A percentile compares a stretch with the other conserved stretches of the same genome.
phyloP scores from a whole-genome alignment of 2,888 invertebrate species.

The Ctena decussata region DNA sequence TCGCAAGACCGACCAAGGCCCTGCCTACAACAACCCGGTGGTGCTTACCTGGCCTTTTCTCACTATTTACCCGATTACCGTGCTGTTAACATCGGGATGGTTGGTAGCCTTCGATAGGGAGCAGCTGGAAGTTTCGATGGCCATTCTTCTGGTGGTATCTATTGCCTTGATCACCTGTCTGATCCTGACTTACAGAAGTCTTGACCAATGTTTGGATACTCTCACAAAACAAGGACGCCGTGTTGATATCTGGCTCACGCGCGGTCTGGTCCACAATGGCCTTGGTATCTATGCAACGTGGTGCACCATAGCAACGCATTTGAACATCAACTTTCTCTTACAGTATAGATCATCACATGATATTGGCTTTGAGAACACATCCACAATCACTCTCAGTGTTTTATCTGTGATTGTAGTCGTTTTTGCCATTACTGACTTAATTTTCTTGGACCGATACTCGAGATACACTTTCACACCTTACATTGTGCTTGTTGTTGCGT shows the following conservation, averaged over 20 bases:
- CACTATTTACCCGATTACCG: constrained; percentile 69
- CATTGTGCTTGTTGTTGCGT: constrained; percentile 72
- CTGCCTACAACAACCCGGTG: constrained; percentile 71
- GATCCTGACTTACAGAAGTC: constrained; percentile 63
- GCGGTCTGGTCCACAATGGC: constrained; percentile 80
- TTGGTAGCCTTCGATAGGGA: constrained; percentile 77
- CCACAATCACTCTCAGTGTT: constrained; percentile 73
- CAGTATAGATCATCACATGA: constrained; percentile 45
- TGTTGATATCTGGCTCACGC: constrained; percentile 74
- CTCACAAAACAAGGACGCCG: constrained; percentile 56
- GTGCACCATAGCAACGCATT: constrained; percentile 76
- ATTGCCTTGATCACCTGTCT: constrained; percentile 71
- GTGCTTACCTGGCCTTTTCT: constrained; percentile 72
- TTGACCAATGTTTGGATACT: constrained; percentile 59
- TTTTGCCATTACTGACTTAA: constrained; percentile 75
- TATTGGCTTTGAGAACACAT: constrained; percentile 51
- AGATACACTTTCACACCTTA: constrained; percentile 78
- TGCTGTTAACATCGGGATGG: constrained; percentile 77
- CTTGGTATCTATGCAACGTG: constrained; percentile 78
- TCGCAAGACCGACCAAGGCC: constrained; percentile 67
- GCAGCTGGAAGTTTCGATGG: constrained; percentile 60
- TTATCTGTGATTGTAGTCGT: constrained; percentile 69
- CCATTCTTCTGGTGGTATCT: constrained; percentile 57
- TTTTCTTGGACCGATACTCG: constrained; percentile 74
- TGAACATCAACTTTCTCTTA: constrained; percentile 77